phyloP scores from a whole-genome alignment of 2,888 invertebrate genomes.

The Lasioglossum malachurum region DNA sequence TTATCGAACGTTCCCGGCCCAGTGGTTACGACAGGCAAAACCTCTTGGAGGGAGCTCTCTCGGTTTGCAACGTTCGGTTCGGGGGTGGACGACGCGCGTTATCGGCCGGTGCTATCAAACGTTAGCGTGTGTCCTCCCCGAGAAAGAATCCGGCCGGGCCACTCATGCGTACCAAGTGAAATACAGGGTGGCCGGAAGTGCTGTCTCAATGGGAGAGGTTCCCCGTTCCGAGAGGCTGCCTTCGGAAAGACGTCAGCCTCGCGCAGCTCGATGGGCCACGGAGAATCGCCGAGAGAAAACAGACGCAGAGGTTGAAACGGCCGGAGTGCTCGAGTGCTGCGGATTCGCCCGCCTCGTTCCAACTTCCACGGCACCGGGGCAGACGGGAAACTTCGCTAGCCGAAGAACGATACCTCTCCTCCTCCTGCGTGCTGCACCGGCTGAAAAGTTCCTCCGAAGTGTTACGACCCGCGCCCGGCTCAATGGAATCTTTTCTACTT shows the following conservation, averaged over 20 bases:
- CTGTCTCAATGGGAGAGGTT: constrained; percentile 65
- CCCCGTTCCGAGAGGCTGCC: constrained; percentile 39
- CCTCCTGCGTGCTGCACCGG: not conserved
- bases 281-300: constrained; percentile 40
- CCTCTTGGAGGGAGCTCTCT: constrained; percentile 23
- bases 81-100: constrained; percentile 36
- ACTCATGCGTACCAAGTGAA: constrained; percentile 66
- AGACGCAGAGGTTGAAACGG: constrained; percentile 42
- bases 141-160: constrained; percentile 37
- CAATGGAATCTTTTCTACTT: constrained; percentile 64
- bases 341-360: constrained; percentile 35
- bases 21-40: constrained; percentile 48
- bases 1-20: constrained; percentile 65
- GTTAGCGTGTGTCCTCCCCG: not conserved
- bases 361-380: constrained; percentile 18
- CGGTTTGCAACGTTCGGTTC: constrained; percentile 12
- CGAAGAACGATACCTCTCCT: constrained; percentile 16
- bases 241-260: constrained; percentile 43
- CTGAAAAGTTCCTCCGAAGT: constrained; percentile 43
- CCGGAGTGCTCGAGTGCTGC: constrained; percentile 19
- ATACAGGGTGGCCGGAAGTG: constrained; percentile 55
- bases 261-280: constrained; percentile 57
- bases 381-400: constrained; percentile 40
- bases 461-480: constrained; percentile 24
- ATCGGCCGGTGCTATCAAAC: constrained; percentile 46